These are phyloP conservation scores for Ophion ellenae DNA, from an alignment of 2,888 invertebrate genomes.

Conservation along the genomic window DNA sequence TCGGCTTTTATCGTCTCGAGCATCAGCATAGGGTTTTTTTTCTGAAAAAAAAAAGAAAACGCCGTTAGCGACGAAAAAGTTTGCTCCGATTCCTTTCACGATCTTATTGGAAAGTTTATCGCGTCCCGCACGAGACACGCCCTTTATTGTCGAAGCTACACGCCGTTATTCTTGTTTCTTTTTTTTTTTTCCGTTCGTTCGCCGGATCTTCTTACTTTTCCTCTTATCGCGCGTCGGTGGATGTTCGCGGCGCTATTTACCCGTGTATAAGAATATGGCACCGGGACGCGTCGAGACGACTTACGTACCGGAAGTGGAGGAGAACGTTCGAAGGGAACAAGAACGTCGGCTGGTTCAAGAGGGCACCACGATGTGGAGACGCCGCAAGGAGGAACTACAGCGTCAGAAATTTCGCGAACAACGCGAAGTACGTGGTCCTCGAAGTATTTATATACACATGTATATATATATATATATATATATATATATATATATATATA, in stretches of 20 bases:
- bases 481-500: no score
- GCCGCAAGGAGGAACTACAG: conserved; percentile 79
- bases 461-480: no score
- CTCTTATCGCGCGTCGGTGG: conserved; percentile 38
- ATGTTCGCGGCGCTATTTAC: not conserved
- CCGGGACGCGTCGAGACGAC: conserved; percentile 74
- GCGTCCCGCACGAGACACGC: conserved; percentile 21
- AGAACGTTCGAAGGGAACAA: conserved; percentile 76
- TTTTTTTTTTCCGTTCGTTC: conserved; percentile 11
- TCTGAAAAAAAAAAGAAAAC: not conserved
- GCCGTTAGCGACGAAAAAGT: conserved; percentile 55
- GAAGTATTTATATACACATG: conserved; percentile 2
- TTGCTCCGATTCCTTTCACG: conserved; percentile 54
- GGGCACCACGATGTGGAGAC: conserved; percentile 79
- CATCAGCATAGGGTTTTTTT: conserved; percentile 34
- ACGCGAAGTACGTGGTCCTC: conserved; percentile 77
- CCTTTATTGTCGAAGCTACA: conserved; percentile 28
- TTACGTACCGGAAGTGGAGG: conserved; percentile 79
- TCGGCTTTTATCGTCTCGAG: conserved; percentile 24
- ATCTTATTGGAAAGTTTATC: conserved; percentile 50
- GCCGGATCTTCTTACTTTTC: conserved; percentile 2
- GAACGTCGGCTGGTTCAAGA: conserved; percentile 80
- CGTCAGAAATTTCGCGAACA: conserved; percentile 81
- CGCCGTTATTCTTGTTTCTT: conserved; percentile 8
- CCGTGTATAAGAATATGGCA: conserved; percentile 66